Evolutionary conservation across 2,797 vertebrate genomes (phyloP).

Genomic region (Trachops cirrhosus): DNA sequence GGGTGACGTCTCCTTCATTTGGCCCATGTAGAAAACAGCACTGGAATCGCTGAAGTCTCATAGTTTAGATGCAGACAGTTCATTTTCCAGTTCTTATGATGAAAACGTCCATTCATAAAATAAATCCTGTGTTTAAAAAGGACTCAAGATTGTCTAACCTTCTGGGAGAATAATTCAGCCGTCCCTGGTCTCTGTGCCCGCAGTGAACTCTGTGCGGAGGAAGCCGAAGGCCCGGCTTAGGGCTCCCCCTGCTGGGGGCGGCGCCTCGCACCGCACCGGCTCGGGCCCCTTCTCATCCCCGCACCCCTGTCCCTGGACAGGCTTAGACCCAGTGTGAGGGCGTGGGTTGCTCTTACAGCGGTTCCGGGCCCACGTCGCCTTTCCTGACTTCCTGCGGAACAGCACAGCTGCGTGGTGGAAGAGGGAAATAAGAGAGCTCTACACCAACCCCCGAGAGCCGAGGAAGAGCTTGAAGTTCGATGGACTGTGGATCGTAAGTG

Average conservation of each 20-base stretch:
- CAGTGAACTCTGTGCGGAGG: not conserved
- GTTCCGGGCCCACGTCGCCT: conserved; percentile 85
- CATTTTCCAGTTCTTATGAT: not conserved
- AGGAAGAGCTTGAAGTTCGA: conserved; percentile 86
- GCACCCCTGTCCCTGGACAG: too few relatives aligned
- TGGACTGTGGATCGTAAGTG: conserved; percentile 93
- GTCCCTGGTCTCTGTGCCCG: not conserved
- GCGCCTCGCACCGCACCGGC: not conserved
- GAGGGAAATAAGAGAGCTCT: conserved; percentile 87
- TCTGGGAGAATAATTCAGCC: not conserved
- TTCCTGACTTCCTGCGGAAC: conserved; percentile 92
- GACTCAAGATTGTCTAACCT: not conserved
- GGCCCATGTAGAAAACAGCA: not conserved
- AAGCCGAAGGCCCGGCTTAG: not conserved
- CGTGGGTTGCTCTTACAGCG: conserved; percentile 75
- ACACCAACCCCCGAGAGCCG: conserved; percentile 71
- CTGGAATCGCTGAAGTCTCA: not conserved
- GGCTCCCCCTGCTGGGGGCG: not conserved
- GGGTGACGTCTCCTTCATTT: not conserved
- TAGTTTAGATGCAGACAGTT: not conserved
- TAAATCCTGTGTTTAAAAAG: not conserved
- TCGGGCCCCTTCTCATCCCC: not conserved
- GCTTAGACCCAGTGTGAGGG: not conserved
- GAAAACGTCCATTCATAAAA: not conserved
- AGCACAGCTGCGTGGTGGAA: conserved; percentile 89